Evolutionary conservation across 2,797 vertebrate species (phyloP), one percentile per base, ranked within the genome.

Genomic region (Melanotaenia pygmaea): DNA sequence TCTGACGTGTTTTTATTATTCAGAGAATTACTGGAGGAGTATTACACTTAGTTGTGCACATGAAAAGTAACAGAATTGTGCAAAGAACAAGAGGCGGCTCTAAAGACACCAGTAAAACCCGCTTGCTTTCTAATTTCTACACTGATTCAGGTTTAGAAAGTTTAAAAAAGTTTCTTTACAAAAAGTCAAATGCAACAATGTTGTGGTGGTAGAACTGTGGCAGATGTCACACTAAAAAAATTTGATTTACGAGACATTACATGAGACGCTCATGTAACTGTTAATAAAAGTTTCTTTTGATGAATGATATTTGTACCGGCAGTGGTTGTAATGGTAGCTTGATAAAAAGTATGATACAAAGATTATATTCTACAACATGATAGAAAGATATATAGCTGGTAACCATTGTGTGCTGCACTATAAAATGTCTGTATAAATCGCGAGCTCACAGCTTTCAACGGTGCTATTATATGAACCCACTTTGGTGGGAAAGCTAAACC

Each of bases 401-500:
- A 22, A 45, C 40, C 7, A 20, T 22, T 54, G 10, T 45, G 45
- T 16, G 20, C 5, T 51, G 64, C 22, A 7, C 32, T 71, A 14
- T 54, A 59, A 58, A 59, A 68, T 45, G 26, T 45, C n/a, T 54
- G 51, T 18, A 45, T 7, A 43, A 20, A 16, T 28, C 24, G 5
- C 26, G 7, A 54, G 26, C n/a, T 5, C 22, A 26, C 9, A 45
- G 24, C 45, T 54, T 74, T 68, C 50, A 9, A 63, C 63, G 47
- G 34, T 6, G 13, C 64, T 56, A 28, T 69, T 67, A 58, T 47
- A 75, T 53, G 38, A 69, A 74, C 34, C 4, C 51, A 58, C 24
- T 75, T 70, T 64, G 65, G 50, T 58, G 30, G 37, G 59, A 20
- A 64, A 66, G 43, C 50, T 45, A 34, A 50, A 63, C 38, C 73